Evolutionary conservation across 1,140 invertebrate genomes (phyloP).

Genomic region (Nymphalis io): DNA sequence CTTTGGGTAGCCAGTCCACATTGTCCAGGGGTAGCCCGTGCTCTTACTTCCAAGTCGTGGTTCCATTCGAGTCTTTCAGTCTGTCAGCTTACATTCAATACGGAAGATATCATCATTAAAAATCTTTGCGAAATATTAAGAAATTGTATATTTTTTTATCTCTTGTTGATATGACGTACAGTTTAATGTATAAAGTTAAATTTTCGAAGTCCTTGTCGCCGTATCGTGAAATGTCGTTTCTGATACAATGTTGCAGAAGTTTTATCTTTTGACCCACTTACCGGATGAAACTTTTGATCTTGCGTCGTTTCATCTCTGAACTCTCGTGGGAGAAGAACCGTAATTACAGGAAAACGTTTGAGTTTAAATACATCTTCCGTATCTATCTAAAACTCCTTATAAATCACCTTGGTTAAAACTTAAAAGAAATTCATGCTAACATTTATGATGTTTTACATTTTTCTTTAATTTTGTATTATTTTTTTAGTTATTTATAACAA

Average conservation of each 20-base stretch:
- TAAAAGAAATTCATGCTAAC: too few relatives aligned
- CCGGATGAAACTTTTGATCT: slow-evolving; percentile 16
- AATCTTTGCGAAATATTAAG: too few relatives aligned
- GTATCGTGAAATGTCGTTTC: slow-evolving; percentile 3
- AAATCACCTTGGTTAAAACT: too few relatives aligned
- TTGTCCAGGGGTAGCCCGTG: too few relatives aligned
- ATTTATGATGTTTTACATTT: too few relatives aligned
- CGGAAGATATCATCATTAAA: too few relatives aligned
- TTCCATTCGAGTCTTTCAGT: too few relatives aligned
- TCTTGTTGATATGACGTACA: neutral
- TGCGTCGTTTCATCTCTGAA: neutral
- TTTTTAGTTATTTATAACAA: too few relatives aligned
- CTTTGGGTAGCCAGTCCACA: too few relatives aligned
- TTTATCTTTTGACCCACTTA: slow-evolving; percentile 22
- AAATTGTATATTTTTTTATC: neutral
- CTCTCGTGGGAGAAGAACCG: neutral
- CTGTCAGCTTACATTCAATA: too few relatives aligned
- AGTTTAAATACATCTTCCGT: slow-evolving; percentile 7
- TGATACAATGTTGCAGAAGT: slow-evolving; percentile 21
- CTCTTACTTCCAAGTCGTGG: too few relatives aligned
- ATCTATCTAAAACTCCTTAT: neutral
- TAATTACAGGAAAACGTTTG: slow-evolving; percentile 19
- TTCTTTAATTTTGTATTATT: too few relatives aligned
- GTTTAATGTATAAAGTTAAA: neutral
- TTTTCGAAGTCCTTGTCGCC: neutral